Base-by-base conservation (phyloP, 2,113 vertebrate genomes). In the Psittacula cyanocephala region DNA sequence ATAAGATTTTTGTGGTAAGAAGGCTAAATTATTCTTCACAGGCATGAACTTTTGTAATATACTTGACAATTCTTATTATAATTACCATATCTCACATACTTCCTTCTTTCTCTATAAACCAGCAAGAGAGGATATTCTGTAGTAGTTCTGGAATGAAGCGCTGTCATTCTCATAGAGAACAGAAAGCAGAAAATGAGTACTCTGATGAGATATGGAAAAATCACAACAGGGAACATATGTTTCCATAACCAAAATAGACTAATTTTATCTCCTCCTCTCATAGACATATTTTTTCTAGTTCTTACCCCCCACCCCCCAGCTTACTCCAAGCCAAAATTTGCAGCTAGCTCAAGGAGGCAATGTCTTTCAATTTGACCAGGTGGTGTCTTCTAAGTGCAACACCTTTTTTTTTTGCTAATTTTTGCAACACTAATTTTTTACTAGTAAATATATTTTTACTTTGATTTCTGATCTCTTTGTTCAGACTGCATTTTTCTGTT, bases 21-120 rank as follows among this genome's bases (percentile, higher is more conserved):
- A 77, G 37, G 28, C 35, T 83, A 46, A 82, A 94, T 89, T 95
- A 44, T 76, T 92, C 64, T 91, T 93, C 63, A 60, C 44, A 86
- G 71, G 28, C 67, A 91, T 91, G 93, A 92, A 60, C 84, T 63
- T 79, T 63, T 59, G 52, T 69, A 85, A 82, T 86, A 86, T 89
- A 72, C 67, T 85, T 81, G 47, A 81, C 41, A 84, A 91, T 91
- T 93, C 50, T 71, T 90, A 93, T 67, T 76, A 63, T 86, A 91
- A 90, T 91, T 70, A 43, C 35, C 33, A 49, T 76, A 69, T 63
- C 93, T 37, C 24, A 46, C 59, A 80, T 78, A 67, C 41, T 80
- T 81, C 37, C 31, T 88, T 20, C 19, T 94, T 94, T 91, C 55
- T 44, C 22, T 55, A 31, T 67, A 79, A 88, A 83, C 43, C 53